Base-by-base conservation (phyloP, 2,113 vertebrate species). In the Sceloporus undulatus region DNA sequence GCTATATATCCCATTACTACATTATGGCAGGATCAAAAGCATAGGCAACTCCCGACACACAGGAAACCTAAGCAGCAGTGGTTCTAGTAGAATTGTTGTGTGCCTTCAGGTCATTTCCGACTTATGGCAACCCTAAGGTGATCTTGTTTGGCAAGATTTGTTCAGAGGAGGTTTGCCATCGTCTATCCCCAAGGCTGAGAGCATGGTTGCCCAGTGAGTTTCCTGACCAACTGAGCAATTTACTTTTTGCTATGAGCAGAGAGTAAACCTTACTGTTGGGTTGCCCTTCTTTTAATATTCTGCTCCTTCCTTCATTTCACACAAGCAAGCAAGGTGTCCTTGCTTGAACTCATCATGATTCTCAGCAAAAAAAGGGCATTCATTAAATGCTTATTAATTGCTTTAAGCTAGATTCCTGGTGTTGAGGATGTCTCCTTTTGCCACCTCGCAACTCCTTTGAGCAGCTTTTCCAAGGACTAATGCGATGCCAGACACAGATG, bases 371-470 rank as follows among this genome's bases (percentile, higher is more conserved):
- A 66, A 34, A 34, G 34, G 18, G 5, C 16, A 66, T 25, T 66
- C 65, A 84, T 66, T 73, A n/a, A 48, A 56, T 74, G 70, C 52
- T 56, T 84, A 56, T 84, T 74, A 84, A 84, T 52, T 27, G 18
- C 68, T 10, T 21, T 9, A 38, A 10, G 48, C n/a, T 40, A 13
- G 66, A 16, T 5, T 71, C 14, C 42, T 6, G 18, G 34, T 16
- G n/a, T 19, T 42, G 29, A 23, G n/a, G 0, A 1, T 25, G 29
- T 29, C 68, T 42, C 14, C 9, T 23, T 56, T 74, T 79, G 52
- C 14, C 5, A 29, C 38, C 5, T 48, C 2, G 13, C 23, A 8
- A 23, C 42, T 71, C 42, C 14, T 19, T 4, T 27, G 82, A 21
- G 40, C 68, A 34, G 29, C 27, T 71, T 71, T 84, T 52, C 40